These are phyloP conservation scores for Zelostemma sp. DNA, from an alignment of 1,140 invertebrate genomes.

Conservation along the genomic window DNA sequence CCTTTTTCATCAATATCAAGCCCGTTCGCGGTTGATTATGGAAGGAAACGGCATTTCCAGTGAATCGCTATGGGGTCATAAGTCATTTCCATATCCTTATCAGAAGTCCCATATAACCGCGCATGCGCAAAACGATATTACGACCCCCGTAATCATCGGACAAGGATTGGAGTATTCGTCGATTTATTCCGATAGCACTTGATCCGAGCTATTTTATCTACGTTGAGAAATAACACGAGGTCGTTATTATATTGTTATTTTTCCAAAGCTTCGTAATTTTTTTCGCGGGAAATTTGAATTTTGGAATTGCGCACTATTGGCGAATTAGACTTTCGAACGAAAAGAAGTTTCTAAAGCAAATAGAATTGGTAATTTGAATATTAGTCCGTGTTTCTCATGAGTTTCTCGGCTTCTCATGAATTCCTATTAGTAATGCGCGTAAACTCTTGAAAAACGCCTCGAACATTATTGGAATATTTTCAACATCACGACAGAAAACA, in stretches of 20 bases:
- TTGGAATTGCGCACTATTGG: too few species aligned
- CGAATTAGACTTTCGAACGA: too few species aligned
- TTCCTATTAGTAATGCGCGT: too few species aligned
- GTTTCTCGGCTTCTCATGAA: too few species aligned
- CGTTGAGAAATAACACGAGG: slow-evolving; percentile 37
- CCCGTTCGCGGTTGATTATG: slow-evolving; percentile 26
- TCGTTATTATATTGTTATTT: slow-evolving; percentile 34
- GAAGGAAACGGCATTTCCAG: slow-evolving; percentile 50
- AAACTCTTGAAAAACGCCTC: too few species aligned
- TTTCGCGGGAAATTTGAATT: too few species aligned
- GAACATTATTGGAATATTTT: too few species aligned
- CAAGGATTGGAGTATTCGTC: slow-evolving; percentile 27
- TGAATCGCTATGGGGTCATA: slow-evolving; percentile 61
- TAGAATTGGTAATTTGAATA: too few species aligned
- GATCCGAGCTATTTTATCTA: slow-evolving; percentile 25
- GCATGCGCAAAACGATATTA: slow-evolving; percentile 64
- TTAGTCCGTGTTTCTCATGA: too few species aligned
- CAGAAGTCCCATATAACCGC: slow-evolving; percentile 55
- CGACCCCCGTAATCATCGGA: slow-evolving; percentile 43
- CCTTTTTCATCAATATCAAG: background rate
- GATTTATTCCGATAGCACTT: slow-evolving; percentile 35
- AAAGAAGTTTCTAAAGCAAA: too few species aligned
- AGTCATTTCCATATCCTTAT: slow-evolving; percentile 63
- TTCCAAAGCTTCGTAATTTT: too few species aligned
- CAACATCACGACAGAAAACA: too few species aligned